Evolutionary conservation across 1,140 invertebrate genomes (phyloP).

Genomic region (Drosophila prosaltans): DNA sequence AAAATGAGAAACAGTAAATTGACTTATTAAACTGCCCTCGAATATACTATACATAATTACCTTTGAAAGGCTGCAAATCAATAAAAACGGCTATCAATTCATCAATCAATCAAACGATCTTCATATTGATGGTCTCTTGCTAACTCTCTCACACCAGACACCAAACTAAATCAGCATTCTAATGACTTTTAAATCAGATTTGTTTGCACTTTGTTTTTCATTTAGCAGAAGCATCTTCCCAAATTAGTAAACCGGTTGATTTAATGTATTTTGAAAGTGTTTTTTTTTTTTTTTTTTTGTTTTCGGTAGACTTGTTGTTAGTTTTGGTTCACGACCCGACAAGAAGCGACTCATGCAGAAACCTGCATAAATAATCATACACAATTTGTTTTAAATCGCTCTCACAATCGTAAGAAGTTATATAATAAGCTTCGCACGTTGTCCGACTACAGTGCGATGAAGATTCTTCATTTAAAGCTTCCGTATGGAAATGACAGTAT

Average conservation of each 20-base stretch:
- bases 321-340: constrained; percentile 46
- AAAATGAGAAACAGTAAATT: too few relatives aligned
- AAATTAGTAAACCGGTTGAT: constrained; percentile 61
- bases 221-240: constrained; percentile 33
- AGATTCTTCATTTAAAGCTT: constrained; percentile 51
- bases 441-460: constrained; percentile 24
- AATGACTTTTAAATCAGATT: constrained; percentile 55
- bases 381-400: constrained; percentile 28
- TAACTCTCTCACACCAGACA: background rate
- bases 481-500: constrained; percentile 69
- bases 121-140: constrained; percentile 22
- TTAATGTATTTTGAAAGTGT: constrained; percentile 74
- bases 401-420: constrained; percentile 15
- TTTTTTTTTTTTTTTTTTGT: constrained; percentile 35
- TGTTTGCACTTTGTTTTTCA: constrained; percentile 60
- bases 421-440: constrained; percentile 10
- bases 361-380: constrained; percentile 49
- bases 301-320: constrained; percentile 55
- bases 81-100: constrained; percentile 68
- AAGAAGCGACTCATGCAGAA: constrained; percentile 41
- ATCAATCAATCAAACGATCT: constrained; percentile 68
- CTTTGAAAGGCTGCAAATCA: constrained; percentile 52
- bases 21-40: background rate
- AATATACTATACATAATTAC: constrained; percentile 43
- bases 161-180: constrained; percentile 12